Evolutionary conservation across 2,888 invertebrate genomes (phyloP), one percentile per base, ranked within the genome.

Genomic region (Steinernema scapterisci): DNA sequence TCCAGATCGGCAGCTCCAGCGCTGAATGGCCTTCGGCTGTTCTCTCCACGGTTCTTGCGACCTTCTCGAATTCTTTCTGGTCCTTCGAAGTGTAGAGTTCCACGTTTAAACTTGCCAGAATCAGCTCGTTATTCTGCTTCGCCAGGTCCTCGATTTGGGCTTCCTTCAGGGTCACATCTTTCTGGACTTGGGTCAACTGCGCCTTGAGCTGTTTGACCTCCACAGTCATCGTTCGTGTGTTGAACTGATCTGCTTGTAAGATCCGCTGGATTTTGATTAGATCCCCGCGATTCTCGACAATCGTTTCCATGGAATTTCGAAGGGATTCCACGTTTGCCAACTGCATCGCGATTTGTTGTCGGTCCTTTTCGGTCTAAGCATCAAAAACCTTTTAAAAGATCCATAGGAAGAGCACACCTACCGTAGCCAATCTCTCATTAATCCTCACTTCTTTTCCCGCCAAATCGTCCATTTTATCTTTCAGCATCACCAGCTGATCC

Each of bases 61-160:
- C 13, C 5, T 38, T 46, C 52, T 72, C 72, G 52, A 72, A 25
- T 11, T 72, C 72, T 19, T 31, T 63, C 16, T 31, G 63, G 31
- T 76, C 75, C 27, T 74, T 54, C 5, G 52, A 38, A 16, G 48
- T 27, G 44, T 63, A 46, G 13, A 63, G 71, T 70, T 70, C 73
- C 45, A 76, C 74, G 23, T 78, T 76, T 11, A 80, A 45, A n/a
- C 70, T 74, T 63, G 77, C 77, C 48, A 79, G 16, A 19, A 78
- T 73, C 48, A 79, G 54, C 70, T 81, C 82, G 21, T 79, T 71
- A 71, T 83, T 79, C 74, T 77, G 75, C 70, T 79, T 71, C 43
- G 63, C 76, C 19, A 82, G 70, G n/a, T 82, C 81, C 46, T 79
- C 75, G 45, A 80, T 63, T 31, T 63, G 63, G 16, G 63, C 38